Percentiles rank a stretch among this genome's conserved stretches.
Conservation (phyloP, 2,113 vertebrate genomes). For the Pionites leucogaster region DNA sequence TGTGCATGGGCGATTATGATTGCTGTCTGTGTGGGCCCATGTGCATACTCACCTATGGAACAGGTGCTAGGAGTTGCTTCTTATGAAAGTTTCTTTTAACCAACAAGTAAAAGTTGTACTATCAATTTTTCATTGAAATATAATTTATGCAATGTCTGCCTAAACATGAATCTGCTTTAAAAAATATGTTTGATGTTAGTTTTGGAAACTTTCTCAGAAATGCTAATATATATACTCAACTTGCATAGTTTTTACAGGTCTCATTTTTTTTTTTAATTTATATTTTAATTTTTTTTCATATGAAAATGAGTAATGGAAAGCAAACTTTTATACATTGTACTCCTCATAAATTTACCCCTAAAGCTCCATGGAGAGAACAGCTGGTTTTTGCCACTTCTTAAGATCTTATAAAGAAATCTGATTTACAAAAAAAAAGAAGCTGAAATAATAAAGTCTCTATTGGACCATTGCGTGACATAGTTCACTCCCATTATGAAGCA, state of each 20-base stretch:
- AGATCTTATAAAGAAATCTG: background rate
- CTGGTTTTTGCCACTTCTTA: conserved; percentile 9
- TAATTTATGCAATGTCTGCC: background rate
- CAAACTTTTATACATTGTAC: background rate
- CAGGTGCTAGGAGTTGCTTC: background rate
- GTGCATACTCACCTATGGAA: background rate
- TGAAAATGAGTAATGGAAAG: background rate
- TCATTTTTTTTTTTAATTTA: background rate
- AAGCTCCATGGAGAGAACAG: background rate
- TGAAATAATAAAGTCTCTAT: background rate
- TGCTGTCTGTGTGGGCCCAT: background rate
- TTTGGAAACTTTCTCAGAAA: conserved; percentile 1
- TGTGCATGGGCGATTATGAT: background rate
- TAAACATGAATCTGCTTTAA: background rate
- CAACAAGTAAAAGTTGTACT: background rate
- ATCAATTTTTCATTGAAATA: background rate
- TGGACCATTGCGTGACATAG: background rate
- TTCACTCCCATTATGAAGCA: background rate
- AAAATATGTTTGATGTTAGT: background rate
- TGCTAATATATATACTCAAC: background rate
- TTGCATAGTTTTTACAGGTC: background rate
- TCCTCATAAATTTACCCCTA: background rate
- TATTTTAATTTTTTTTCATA: background rate
- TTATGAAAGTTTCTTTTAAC: background rate
- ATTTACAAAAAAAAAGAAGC: background rate